These are phyloP conservation scores for Buathra laborator DNA, from an alignment of 2,888 invertebrate species.

Conservation along the genomic window DNA sequence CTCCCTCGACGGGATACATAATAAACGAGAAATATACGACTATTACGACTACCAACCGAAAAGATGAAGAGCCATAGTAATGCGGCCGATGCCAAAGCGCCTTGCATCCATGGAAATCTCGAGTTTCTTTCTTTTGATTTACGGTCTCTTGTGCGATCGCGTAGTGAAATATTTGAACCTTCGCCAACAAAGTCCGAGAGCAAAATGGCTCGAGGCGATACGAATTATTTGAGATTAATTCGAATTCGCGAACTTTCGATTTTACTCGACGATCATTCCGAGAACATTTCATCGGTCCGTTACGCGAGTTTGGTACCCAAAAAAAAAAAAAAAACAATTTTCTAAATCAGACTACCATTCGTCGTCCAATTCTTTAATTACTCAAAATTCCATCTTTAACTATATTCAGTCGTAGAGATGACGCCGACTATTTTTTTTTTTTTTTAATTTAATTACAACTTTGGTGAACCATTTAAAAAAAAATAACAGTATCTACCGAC, in stretches of 20 bases:
- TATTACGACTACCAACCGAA: not conserved
- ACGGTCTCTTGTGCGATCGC: conserved; percentile 9
- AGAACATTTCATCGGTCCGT: too few relatives aligned
- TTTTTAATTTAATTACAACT: too few relatives aligned
- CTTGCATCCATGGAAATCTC: conserved; percentile 16
- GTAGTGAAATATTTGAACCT: conserved; percentile 49
- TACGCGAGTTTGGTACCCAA: too few relatives aligned
- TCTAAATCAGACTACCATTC: too few relatives aligned
- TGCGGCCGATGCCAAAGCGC: conserved; percentile 47
- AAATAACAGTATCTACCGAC: too few relatives aligned
- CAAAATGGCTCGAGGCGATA: not conserved
- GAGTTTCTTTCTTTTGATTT: conserved; percentile 42
- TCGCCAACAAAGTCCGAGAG: conserved; percentile 39
- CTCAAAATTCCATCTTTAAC: too few relatives aligned
- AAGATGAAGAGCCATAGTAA: conserved; percentile 24
- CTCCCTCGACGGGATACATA: conserved; percentile 12
- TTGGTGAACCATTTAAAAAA: too few relatives aligned
- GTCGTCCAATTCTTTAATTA: too few relatives aligned
- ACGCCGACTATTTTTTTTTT: too few relatives aligned
- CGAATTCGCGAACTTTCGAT: not conserved
- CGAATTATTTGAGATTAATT: not conserved
- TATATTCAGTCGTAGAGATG: too few relatives aligned
- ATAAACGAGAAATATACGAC: conserved; percentile 20
- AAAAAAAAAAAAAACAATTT: too few relatives aligned
- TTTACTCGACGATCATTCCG: too few relatives aligned